These are phyloP conservation scores for Cataglyphis hispanica DNA, from an alignment of 1,140 invertebrate genomes.

Conservation along the genomic window DNA sequence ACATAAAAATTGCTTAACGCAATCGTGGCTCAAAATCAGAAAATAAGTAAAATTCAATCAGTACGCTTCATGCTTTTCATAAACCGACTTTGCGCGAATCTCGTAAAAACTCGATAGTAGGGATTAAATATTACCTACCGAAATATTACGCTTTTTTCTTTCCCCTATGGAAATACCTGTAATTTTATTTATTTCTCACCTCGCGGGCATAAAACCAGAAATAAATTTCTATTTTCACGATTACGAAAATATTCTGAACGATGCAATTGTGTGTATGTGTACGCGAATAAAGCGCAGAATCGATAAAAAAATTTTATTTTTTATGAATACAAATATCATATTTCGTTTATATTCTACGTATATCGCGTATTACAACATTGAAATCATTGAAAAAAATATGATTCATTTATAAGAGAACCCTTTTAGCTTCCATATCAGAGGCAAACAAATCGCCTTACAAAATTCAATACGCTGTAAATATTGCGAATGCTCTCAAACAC, in stretches of 20 bases:
- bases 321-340: not conserved
- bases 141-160: not conserved
- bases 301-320: not conserved
- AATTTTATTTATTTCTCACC: not conserved
- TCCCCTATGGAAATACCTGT: not conserved
- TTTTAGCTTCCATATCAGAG: not conserved
- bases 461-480: not conserved
- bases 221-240: not conserved
- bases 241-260: not conserved
- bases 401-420: not conserved
- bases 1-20: not conserved
- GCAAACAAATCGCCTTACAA: not conserved
- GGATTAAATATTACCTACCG: constrained; percentile 8
- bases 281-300: not conserved
- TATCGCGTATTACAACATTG: not conserved
- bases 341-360: not conserved
- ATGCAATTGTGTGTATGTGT: too few species aligned
- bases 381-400: not conserved
- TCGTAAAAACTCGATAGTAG: constrained; percentile 21
- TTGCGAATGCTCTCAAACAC: not conserved
- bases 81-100: not conserved
- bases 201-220: not conserved
- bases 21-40: not conserved
- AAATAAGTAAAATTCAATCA: constrained; percentile 21
- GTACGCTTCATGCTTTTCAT: not conserved